These are phyloP conservation scores for Xylota sylvarum DNA, from an alignment of 2,888 invertebrate species.

Conservation along the genomic window DNA sequence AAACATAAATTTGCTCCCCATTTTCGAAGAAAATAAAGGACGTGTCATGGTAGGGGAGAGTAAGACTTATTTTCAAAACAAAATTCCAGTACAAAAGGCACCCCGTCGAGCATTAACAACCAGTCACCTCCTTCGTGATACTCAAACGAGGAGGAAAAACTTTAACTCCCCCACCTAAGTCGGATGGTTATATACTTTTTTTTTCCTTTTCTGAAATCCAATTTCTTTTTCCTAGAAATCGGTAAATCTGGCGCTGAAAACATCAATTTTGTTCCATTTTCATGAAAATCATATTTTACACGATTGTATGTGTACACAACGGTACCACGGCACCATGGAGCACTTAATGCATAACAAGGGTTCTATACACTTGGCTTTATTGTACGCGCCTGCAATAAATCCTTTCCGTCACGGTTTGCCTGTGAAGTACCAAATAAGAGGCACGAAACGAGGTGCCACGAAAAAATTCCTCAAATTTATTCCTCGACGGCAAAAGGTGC, in stretches of 20 bases:
- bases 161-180: background rate
- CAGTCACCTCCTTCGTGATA: constrained; percentile 12
- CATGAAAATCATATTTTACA: constrained; percentile 53
- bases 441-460: constrained; percentile 14
- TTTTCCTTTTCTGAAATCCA: constrained; percentile 27
- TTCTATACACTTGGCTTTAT: constrained; percentile 1
- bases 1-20: constrained; percentile 28
- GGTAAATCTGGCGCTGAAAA: constrained; percentile 20
- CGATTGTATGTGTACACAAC: constrained; percentile 27
- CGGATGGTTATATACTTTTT: background rate
- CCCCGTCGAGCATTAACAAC: constrained; percentile 24
- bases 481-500: background rate
- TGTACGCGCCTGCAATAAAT: constrained; percentile 28
- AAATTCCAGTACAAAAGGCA: background rate
- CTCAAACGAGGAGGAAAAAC: background rate
- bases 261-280: constrained; percentile 51
- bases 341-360: constrained; percentile 23
- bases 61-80: background rate
- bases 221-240: constrained; percentile 27
- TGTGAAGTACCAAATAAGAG: constrained; percentile 20
- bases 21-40: constrained; percentile 9
- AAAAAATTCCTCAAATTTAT: constrained; percentile 32
- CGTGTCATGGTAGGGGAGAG: background rate
- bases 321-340: constrained; percentile 3
- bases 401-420: constrained; percentile 26